Percentiles rank a stretch among this genome's conserved stretches.
Evolutionary conservation across 2,113 vertebrate species (phyloP).

Genomic region (Toxotes jaculatrix): DNA sequence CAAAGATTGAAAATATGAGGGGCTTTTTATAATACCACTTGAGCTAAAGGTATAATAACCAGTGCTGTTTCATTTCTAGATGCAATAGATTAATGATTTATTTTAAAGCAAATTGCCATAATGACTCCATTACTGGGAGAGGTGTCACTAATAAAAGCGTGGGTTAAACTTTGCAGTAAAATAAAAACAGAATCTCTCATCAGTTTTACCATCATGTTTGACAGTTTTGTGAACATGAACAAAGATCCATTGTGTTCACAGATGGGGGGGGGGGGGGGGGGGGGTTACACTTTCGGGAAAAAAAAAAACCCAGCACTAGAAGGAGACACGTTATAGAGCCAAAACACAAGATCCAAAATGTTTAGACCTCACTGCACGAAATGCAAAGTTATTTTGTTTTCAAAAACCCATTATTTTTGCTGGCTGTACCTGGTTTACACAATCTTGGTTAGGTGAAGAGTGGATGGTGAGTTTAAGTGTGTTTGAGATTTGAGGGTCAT

Average conservation of each 20-base stretch:
- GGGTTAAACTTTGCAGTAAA: slow-evolving; percentile 30
- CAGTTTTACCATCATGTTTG: not conserved
- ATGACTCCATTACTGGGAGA: slow-evolving; percentile 30
- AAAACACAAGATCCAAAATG: too few relatives aligned
- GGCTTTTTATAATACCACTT: slow-evolving; percentile 36
- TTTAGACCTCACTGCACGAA: not conserved
- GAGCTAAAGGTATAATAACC: slow-evolving; percentile 55
- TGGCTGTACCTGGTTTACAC: not conserved
- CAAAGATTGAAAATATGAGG: slow-evolving; percentile 44
- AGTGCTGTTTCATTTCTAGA: slow-evolving; percentile 14
- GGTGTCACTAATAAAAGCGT: slow-evolving; percentile 11
- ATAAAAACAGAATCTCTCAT: slow-evolving; percentile 18
- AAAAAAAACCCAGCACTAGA: slow-evolving; percentile 11
- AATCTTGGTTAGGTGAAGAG: not conserved
- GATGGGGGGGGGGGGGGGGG: slow-evolving; percentile 28
- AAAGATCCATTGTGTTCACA: slow-evolving; percentile 41
- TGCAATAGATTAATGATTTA: slow-evolving; percentile 43
- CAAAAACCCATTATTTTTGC: not conserved
- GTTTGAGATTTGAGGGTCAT: not conserved
- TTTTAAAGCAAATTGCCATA: slow-evolving; percentile 34
- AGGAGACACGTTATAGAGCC: not conserved
- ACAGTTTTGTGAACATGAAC: slow-evolving; percentile 25
- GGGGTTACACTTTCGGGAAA: slow-evolving; percentile 19
- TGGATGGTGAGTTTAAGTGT: not conserved
- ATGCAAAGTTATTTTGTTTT: not conserved